Base-by-base conservation (phyloP, 2,113 vertebrate species). In the Cyprinodon variegatus region DNA sequence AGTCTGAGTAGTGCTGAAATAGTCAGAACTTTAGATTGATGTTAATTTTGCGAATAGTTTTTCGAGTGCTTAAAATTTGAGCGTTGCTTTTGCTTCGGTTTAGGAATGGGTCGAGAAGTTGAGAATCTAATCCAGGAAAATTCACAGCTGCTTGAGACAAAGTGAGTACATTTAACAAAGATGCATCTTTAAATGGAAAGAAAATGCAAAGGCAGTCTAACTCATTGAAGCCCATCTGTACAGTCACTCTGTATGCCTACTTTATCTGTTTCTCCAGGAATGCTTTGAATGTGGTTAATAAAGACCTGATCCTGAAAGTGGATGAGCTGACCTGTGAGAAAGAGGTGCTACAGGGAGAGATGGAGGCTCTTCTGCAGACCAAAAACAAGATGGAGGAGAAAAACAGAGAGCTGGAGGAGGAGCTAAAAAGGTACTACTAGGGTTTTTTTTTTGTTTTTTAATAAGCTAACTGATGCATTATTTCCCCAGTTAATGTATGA, bases 91-190 rank as follows among this genome's bases (percentile, higher is more conserved):
- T 38, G 3, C 15, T 62, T 93, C 85, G 88, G 86, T 93, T 64
- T 92, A 99, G 98, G 97, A 84, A 99, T 99, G 98, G 97, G 98
- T 74, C 96, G 97, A 81, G 98, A 99, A 93, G 98, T 99, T 82
- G 98, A 98, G 80, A 99, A 99, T 88, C 96, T 99, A 11, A 96
- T 99, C 81, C 85, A 96, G 92, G 98, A 99, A 91, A 99, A 99
- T 92, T 97, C 96, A 0, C 97, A 98, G 76, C 95, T 99, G 62
- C 95, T 99, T 80, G 98, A 99, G 89, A 99, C 98, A 86, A 99
- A 99, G 98, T 99, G 95, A 96, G 96, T 76, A 13, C 2, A 41
- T 41, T 41, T 41, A 20, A 8, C 17, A 8, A 53, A 20, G 17
- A 6, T 41, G 41, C 41, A 41, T 41, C 9, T 29, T 29, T 41